Evolutionary conservation across 2,797 vertebrate genomes (phyloP), one percentile per base, ranked within the genome.

Genomic region (Coregonus sp.): DNA sequence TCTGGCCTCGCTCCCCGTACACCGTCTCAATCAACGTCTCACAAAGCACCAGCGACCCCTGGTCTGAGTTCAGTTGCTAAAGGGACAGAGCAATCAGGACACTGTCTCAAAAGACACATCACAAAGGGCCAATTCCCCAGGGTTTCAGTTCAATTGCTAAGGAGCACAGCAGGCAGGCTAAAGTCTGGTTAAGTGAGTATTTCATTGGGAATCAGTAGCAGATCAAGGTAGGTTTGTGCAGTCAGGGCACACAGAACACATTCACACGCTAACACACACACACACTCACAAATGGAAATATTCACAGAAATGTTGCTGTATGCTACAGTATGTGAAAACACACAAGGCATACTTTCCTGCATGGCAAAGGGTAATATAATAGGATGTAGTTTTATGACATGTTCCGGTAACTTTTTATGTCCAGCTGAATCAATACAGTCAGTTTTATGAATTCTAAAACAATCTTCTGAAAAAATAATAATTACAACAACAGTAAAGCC

Each of bases 1-100:
- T 95, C 90, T 98, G 97, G 73, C 98, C 97, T 0, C 96, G 94
- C 65, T 99, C 98, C 0, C 97, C 95, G 0, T 97, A 98, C 81
- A 99, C 98, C 0, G 96, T 99, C 94, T 99, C 98, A 0, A 96
- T 96, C 78, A 99, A 90, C 0, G 97, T 97, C 93, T 99, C 98
- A 1, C 97, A 98, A 63, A 98, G 95, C 78, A 99, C 93, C 86
- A 99, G 94, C 79, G 96, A 96, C 80, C 95, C 93, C 94, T 97
- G 96, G 80, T 98, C 96, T 0, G 95, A 95, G 85, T 92, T 96
- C 92, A 99, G 91, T 79, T 95, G 92, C 97, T 99, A 86, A 81
- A 88, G 85, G 81, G 88, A 89, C 83, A 90, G 76, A 80, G 85
- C 73, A 86, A 85, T 88, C 82, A 87, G 87, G 88, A 87, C 40